A percentile compares a stretch with the other conserved stretches of the same genome.
Evolutionary conservation across 2,113 vertebrate genomes (phyloP).

Genomic region (Zapornia atra): DNA sequence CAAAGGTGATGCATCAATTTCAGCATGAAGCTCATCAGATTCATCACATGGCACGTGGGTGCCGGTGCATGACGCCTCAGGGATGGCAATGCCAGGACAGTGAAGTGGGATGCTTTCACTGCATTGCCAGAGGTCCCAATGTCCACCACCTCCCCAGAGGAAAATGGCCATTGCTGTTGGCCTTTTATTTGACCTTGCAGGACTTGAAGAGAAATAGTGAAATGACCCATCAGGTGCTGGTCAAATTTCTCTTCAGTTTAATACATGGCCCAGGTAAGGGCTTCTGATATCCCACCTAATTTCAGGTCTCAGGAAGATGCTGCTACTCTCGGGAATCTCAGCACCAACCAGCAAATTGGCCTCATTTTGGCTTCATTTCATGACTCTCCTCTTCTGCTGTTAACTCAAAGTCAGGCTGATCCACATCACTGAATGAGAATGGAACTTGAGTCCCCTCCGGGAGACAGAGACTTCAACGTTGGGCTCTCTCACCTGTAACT

Average conservation of each 20-base stretch:
- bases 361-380: not conserved
- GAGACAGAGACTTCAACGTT: not conserved
- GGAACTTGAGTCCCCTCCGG: not conserved
- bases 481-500: not conserved
- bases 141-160: not conserved
- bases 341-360: not conserved
- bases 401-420: not conserved
- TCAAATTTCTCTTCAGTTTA: not conserved
- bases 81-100: not conserved
- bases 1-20: conserved; percentile 60
- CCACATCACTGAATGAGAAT: not conserved
- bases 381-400: not conserved
- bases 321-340: not conserved
- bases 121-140: not conserved
- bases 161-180: not conserved
- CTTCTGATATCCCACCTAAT: not conserved
- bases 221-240: not conserved
- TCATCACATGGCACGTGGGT: not conserved
- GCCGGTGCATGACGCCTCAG: not conserved
- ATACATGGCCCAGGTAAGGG: not conserved
- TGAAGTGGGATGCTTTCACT: not conserved
- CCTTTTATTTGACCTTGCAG: not conserved
- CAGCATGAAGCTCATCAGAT: conserved; percentile 23
- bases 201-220: not conserved
- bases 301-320: not conserved